Evolutionary conservation across 1,140 invertebrate species (phyloP), one percentile per base, ranked within the genome.

Genomic region (Xylocopa sonorina): DNA sequence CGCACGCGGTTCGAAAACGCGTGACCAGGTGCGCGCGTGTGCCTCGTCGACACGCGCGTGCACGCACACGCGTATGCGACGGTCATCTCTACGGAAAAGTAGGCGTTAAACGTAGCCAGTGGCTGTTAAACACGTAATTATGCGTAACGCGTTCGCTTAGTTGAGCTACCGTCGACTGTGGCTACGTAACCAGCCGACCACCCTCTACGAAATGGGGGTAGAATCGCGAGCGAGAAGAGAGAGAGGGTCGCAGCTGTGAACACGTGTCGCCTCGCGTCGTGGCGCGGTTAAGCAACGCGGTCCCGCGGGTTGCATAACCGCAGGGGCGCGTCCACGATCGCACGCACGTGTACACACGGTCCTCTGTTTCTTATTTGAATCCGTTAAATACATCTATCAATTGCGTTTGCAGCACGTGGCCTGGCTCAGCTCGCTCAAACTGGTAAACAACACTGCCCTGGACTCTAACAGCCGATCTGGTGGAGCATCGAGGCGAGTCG

Each of bases 401-500:
- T 29, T 60, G 41, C 74, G 51, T n/a, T 29, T 60, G 41, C 74
- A 43, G 29, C 64, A 29, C 57, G 46, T 24, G 41, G 27, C 38
- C 67, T 24, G 46, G 51, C 53, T 34, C 18, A 18, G 18, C 41
- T 14, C n/a, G 18, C 57, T 46, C 18, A n/a, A n/a, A n/a, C n/a
- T n/a, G n/a, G n/a, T n/a, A n/a, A n/a, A n/a, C n/a, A n/a, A n/a
- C n/a, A n/a, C n/a, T n/a, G n/a, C n/a, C n/a, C n/a, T n/a, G n/a
- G 34, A 18, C 32, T 64, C 89, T 92, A 92, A 83, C 90, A 92
- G 82, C 89, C 90, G 82, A 91, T 84, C 81, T 91, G 89, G 66
- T 91, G 89, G 9, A 92, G 84, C 88, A 92, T 90, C 67, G 88
- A 87, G 24, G 91, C 92, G 62, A 92, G 83, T 71, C 91, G 88